phyloP scores from a whole-genome alignment of 2,797 vertebrate species.

The Coilia nasus region DNA sequence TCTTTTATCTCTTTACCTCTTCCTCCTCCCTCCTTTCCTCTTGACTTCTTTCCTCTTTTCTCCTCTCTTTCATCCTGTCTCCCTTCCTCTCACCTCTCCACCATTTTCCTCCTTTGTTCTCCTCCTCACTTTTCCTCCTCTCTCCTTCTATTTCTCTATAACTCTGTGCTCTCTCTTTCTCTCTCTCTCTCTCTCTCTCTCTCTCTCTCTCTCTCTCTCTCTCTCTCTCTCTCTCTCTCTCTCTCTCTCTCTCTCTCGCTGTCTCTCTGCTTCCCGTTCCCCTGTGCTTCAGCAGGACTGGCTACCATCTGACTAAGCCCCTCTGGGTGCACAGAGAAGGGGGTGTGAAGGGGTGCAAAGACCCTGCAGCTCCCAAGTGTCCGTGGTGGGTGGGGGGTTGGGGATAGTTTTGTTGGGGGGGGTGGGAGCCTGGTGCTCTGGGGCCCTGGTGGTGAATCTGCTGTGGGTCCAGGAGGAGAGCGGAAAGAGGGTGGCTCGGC shows the following conservation, averaged over 20 bases:
- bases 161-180: not conserved
- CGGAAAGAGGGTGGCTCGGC: not conserved
- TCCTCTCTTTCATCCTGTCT: not conserved
- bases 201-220: too few relatives aligned
- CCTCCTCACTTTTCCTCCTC: too few relatives aligned
- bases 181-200: not conserved
- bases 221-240: not conserved
- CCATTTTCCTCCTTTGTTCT: too few relatives aligned
- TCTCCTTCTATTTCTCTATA: too few relatives aligned
- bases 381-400: not conserved
- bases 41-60: not conserved
- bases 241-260: not conserved
- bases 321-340: not conserved
- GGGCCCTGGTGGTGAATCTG: conserved; percentile 52
- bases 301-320: conserved; percentile 38
- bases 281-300: conserved; percentile 40
- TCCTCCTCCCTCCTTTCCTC: not conserved
- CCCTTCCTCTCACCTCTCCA: too few relatives aligned
- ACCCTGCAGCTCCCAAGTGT: conserved; percentile 37
- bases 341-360: conserved; percentile 34
- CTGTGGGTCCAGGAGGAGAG: conserved; percentile 35
- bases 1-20: not conserved
- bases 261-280: not conserved
- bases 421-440: conserved; percentile 42
- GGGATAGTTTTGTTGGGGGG: not conserved